Conservation (phyloP, 2,113 vertebrate genomes). For the Nannospalax galili region DNA sequence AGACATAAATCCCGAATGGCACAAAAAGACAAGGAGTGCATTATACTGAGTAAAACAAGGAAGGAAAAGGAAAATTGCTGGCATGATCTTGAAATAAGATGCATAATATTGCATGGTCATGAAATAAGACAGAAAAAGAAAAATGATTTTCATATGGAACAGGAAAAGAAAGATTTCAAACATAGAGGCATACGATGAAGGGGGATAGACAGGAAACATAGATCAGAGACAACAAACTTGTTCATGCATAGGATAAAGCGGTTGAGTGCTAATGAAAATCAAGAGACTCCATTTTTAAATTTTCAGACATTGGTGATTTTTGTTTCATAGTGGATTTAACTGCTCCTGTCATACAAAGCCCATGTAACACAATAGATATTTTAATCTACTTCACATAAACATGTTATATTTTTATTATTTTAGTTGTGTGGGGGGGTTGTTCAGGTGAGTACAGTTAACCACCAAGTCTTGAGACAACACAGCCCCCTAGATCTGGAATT, state of each 20-base stretch:
- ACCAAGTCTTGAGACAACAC: background rate
- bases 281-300: background rate
- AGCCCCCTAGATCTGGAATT: background rate
- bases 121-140: background rate
- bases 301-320: background rate
- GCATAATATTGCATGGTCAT: too few relatives aligned
- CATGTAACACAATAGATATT: background rate
- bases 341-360: background rate
- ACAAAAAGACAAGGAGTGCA: background rate
- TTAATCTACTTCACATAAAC: background rate
- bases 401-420: background rate
- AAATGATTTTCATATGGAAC: background rate
- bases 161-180: background rate
- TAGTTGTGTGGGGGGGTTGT: too few relatives aligned
- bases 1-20: background rate
- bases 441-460: background rate
- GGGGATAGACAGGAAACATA: accelerated
- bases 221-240: background rate
- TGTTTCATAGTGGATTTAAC: background rate
- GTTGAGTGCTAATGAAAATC: background rate
- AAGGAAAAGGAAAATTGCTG: background rate
- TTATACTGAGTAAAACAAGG: background rate
- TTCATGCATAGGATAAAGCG: accelerated
- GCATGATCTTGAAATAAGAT: too few relatives aligned
- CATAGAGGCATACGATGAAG: too few relatives aligned